Evolutionary conservation across 2,888 invertebrate genomes (phyloP).

Genomic region (Spicauda simplicius): DNA sequence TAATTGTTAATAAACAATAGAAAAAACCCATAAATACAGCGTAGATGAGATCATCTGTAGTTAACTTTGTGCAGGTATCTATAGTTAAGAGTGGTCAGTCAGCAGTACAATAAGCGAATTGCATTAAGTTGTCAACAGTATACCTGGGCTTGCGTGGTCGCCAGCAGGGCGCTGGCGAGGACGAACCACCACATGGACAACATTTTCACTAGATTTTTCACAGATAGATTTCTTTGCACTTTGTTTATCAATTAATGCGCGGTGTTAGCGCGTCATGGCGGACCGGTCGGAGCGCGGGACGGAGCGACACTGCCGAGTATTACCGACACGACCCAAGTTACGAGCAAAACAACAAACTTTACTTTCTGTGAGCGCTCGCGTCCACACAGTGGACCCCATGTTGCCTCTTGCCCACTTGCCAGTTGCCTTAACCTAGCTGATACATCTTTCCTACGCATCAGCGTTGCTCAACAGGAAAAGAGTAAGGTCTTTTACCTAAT

Average conservation of each 20-base stretch:
- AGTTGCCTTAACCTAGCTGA: slow-evolving; percentile 31
- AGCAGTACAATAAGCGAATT: slow-evolving; percentile 30
- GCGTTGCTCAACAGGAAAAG: slow-evolving; percentile 29
- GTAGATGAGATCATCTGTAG: slow-evolving; percentile 45
- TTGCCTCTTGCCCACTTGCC: slow-evolving; percentile 2
- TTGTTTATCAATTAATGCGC: slow-evolving; percentile 48
- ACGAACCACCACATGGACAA: slow-evolving; percentile 64
- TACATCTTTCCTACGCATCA: slow-evolving; percentile 10
- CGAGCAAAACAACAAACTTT: slow-evolving; percentile 70
- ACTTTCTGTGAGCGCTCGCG: slow-evolving; percentile 74
- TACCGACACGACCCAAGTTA: slow-evolving; percentile 47
- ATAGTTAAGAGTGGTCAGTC: slow-evolving; percentile 30
- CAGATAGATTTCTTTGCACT: slow-evolving; percentile 45
- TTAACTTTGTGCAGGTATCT: slow-evolving; percentile 10
- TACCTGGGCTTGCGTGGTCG: slow-evolving; percentile 45
- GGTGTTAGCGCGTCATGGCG: slow-evolving; percentile 69
- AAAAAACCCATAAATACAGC: slow-evolving; percentile 1
- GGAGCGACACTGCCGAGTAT: slow-evolving; percentile 67
- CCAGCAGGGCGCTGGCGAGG: slow-evolving; percentile 62
- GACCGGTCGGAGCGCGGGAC: slow-evolving; percentile 69
- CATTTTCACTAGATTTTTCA: slow-evolving; percentile 54
- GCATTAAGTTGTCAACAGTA: slow-evolving; percentile 4
- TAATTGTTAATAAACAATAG: background rate
- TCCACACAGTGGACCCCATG: slow-evolving; percentile 58
- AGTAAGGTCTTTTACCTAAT: slow-evolving; percentile 21